These are phyloP conservation scores for Nematostella vectensis DNA, from an alignment of 92 coral and sea anemone genomes.

Conservation along the genomic window DNA sequence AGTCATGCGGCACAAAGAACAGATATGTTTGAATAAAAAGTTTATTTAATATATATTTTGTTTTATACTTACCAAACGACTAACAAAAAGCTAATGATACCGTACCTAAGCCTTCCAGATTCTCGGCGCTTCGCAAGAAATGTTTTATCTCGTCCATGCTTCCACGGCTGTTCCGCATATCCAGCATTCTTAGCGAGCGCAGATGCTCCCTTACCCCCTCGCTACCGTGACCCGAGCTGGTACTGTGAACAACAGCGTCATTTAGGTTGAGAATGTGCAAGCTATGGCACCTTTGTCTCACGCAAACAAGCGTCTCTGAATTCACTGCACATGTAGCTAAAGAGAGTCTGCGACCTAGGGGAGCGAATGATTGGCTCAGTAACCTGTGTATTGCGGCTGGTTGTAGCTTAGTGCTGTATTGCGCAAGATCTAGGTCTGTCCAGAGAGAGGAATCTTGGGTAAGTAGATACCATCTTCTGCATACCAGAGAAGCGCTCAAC, in stretches of 20 bases:
- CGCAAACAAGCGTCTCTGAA: slow-evolving; percentile 18
- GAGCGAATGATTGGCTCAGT: slow-evolving; percentile 35
- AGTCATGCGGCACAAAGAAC: too few relatives aligned
- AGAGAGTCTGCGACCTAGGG: slow-evolving; percentile 42
- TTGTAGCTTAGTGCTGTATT: slow-evolving; percentile 12
- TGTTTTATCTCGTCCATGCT: slow-evolving; percentile 37
- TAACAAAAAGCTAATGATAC: too few relatives aligned
- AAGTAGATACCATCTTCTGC: slow-evolving; percentile 49
- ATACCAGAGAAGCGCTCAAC: slow-evolving; percentile 36
- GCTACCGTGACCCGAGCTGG: slow-evolving; percentile 24
- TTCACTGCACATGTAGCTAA: slow-evolving; percentile 30
- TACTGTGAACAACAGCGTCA: slow-evolving; percentile 36
- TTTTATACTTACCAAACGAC: too few relatives aligned
- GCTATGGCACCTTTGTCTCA: slow-evolving; percentile 25
- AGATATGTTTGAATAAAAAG: too few relatives aligned
- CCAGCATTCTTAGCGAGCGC: slow-evolving; percentile 26
- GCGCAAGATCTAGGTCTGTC: slow-evolving; percentile 45
- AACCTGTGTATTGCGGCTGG: slow-evolving; percentile 22
- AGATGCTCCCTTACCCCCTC: slow-evolving; percentile 17
- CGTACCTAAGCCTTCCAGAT: slow-evolving; percentile 50
- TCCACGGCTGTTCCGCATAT: slow-evolving; percentile 50
- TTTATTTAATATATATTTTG: too few relatives aligned
- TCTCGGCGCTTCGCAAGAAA: slow-evolving; percentile 18
- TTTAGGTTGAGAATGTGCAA: slow-evolving; percentile 41
- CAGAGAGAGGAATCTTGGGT: slow-evolving; percentile 59